Percentiles rank a stretch among this genome's conserved stretches.
These are phyloP conservation scores for Gallinago nigripennis DNA, from an alignment of 2,797 vertebrate genomes.

Conservation along the genomic window DNA sequence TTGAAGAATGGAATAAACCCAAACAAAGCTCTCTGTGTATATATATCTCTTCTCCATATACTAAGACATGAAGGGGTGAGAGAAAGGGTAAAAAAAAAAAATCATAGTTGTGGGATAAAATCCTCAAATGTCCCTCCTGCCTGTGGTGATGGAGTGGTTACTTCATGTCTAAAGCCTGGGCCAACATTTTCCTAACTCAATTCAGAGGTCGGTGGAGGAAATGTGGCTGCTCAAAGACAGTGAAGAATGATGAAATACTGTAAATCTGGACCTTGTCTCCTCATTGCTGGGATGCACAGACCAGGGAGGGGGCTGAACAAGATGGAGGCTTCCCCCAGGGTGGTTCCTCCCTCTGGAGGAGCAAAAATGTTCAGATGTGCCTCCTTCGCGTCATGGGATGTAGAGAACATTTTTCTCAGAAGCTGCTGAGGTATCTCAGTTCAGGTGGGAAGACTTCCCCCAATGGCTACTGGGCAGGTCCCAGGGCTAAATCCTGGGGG, in stretches of 20 bases:
- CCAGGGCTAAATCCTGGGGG: background rate
- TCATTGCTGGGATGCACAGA: background rate
- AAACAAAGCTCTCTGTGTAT: background rate
- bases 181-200: background rate
- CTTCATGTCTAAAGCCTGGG: background rate
- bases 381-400: background rate
- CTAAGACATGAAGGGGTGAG: background rate
- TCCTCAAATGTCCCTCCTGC: background rate
- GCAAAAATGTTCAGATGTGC: background rate
- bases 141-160: background rate
- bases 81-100: background rate
- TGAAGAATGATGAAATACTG: background rate
- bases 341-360: background rate
- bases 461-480: background rate
- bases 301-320: accelerated
- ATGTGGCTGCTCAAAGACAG: background rate
- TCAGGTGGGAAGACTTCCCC: background rate
- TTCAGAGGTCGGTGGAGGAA: background rate
- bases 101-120: background rate
- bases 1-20: background rate
- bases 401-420: background rate
- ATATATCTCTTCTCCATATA: background rate
- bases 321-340: background rate
- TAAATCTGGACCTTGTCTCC: background rate
- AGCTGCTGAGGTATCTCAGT: background rate